Evolutionary conservation across 2,888 invertebrate species (phyloP), one percentile per base, ranked within the genome.

Genomic region (Micoletzkya japonica): DNA sequence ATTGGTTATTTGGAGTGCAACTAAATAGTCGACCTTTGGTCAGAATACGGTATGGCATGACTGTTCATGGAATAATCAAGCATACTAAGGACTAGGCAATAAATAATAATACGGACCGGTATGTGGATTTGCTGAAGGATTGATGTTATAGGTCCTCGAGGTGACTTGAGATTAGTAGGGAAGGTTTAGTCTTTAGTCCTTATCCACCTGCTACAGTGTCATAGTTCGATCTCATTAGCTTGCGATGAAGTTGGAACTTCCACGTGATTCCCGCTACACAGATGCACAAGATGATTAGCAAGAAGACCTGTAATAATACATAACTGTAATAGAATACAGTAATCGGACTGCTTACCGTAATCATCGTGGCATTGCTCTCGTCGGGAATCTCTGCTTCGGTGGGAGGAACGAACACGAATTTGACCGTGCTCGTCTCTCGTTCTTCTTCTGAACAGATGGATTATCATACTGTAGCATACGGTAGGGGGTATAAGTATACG

Each of bases 221-320:
- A 67, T 86, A 86, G 73, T 77, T 83, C n/a, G 80, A 77, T 14
- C 86, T 82, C 82, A 83, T 79, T 36, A 83, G 83, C 37, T 82
- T 81, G 68, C 77, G 83, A 75, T 85, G 85, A 37, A 85, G 70
- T 66, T 82, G 79, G 70, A 81, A 77, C 64, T 85, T 85, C 78
- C 80, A 85, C 2, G 85, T 80, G 58, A 81, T 80, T 50, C 85
- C 85, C 37, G 82, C 82, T 34, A 82, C 77, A 10, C 83, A 72
- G 63, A 85, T 85, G 56, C 82, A 76, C n/a, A 85, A 72, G 70
- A 85, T 85, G 70, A 85, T 76, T 39, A 85, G 74, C 28, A 82
- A 74, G 76, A 84, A 84, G 10, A 84, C 82, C 67, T 67, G 28
- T 32, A 59, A 34, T 10, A 6, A 17, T 39, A 39, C 7, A 10